Evolutionary conservation across 2,888 invertebrate species (phyloP).

Genomic region (Cheilosia urbana): DNA sequence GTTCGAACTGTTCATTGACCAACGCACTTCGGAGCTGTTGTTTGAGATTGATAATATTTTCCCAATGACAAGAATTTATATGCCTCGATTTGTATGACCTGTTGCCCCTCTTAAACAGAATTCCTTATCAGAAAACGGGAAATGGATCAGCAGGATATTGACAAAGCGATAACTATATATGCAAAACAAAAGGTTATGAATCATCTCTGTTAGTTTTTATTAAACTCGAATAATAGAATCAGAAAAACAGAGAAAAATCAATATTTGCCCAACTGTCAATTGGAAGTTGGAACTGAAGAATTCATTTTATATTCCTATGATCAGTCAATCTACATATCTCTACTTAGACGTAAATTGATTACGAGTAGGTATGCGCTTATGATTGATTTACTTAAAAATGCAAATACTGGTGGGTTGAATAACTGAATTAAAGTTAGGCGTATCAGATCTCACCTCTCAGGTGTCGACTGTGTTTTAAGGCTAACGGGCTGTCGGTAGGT

Average conservation of each 20-base stretch:
- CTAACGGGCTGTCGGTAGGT: too few relatives aligned
- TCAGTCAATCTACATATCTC: too few relatives aligned
- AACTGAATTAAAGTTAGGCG: too few relatives aligned
- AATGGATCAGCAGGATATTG: slow-evolving; percentile 17
- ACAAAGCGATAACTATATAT: slow-evolving; percentile 16
- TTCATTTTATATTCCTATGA: too few relatives aligned
- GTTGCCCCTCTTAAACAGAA: neutral
- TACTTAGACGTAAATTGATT: too few relatives aligned
- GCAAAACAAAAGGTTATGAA: neutral
- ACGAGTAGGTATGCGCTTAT: too few relatives aligned
- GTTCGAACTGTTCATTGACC: neutral
- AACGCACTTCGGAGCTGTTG: neutral
- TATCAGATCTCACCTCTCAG: too few relatives aligned
- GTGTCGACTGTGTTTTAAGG: too few relatives aligned
- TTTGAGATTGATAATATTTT: neutral
- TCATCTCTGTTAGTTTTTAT: neutral
- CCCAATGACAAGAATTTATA: neutral
- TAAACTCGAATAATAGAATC: neutral
- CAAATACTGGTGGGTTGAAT: too few relatives aligned
- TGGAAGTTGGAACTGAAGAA: neutral
- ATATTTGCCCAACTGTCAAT: neutral
- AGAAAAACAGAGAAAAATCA: neutral
- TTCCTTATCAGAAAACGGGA: neutral
- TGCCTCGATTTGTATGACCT: neutral
- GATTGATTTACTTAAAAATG: too few relatives aligned